phyloP scores from a whole-genome alignment of 1,140 invertebrate species.

The Drosophila suzukii region DNA sequence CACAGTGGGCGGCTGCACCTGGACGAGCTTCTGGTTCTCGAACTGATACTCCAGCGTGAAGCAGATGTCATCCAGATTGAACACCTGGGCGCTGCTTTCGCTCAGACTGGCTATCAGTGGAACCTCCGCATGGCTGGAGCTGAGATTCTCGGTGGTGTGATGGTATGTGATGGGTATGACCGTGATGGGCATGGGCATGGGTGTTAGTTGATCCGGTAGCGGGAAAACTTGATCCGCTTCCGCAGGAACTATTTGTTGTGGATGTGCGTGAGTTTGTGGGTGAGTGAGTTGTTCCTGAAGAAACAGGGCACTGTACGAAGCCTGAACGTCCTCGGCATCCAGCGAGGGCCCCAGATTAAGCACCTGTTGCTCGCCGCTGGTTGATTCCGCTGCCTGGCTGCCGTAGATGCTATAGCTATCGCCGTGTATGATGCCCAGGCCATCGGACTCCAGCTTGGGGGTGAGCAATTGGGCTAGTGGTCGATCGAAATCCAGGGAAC shows the following conservation, averaged over 20 bases:
- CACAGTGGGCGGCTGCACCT: constrained; percentile 78
- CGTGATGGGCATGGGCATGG: constrained; percentile 51
- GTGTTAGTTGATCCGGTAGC: constrained; percentile 21
- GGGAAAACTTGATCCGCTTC: constrained; percentile 27
- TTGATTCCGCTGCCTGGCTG: constrained; percentile 25
- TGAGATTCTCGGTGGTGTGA: constrained; percentile 26
- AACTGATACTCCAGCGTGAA: constrained; percentile 80
- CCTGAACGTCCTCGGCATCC: constrained; percentile 39
- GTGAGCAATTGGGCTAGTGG: constrained; percentile 48
- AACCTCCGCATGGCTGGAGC: constrained; percentile 15
- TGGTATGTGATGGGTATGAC: constrained; percentile 53
- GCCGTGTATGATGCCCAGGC: constrained; percentile 18
- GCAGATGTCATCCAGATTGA: constrained; percentile 76
- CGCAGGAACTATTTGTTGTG: constrained; percentile 2
- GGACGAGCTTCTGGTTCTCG: constrained; percentile 78
- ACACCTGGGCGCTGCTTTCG: constrained; percentile 41
- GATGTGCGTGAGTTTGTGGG: constrained; percentile 24
- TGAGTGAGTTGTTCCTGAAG: constrained; percentile 18
- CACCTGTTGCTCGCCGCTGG: constrained; percentile 78
- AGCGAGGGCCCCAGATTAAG: constrained; percentile 71
- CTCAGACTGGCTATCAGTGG: constrained; percentile 52
- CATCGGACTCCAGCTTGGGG: constrained; percentile 46
- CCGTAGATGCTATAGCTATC: constrained; percentile 52
- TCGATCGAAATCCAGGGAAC: constrained; percentile 39
- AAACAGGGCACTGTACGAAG: constrained; percentile 46